Evolutionary conservation across 2,888 invertebrate genomes (phyloP), one percentile per base, ranked within the genome.

Genomic region (Drosophila buzzatii): DNA sequence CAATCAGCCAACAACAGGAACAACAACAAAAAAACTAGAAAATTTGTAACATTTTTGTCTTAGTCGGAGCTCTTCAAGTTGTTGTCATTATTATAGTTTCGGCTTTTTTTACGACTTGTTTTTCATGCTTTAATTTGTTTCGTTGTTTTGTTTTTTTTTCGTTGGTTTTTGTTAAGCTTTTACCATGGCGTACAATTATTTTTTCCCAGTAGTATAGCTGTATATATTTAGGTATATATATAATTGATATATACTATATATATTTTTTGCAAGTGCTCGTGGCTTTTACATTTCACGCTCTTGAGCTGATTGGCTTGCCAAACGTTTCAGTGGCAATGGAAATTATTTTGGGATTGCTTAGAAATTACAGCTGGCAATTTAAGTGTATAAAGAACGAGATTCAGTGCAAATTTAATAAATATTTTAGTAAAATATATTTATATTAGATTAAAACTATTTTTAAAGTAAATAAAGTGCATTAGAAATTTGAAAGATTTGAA

Each of bases 1-100:
- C 90, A 85, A 85, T 82, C 74, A 76, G 45, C 70, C 65, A 58
- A 42, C 67, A 65, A 62, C 61, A 61, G 42, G 63, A 58, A 42
- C 67, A 65, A 62, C 61, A 61, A 45, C 49, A 60, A 56, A 66
- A 67, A 18, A 69, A 68, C 78, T 75, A 89, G 77, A 87, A 89
- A 90, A 87, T 89, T 88, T 89, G 90, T 85, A 82, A 89, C 76
- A 85, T 87, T 89, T 85, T 85, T 81, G 73, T 73, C 70, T 71
- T 71, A 75, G 76, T 76, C 61, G 70, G 53, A 57, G 66, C 73
- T 79, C 79, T 70, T 75, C 62, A 67, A 55, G 62, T 69, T 67
- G 55, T 53, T 70, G 69, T 70, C 72, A 56, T 76, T 73, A 62
- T 82, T 81, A 62, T 60, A 62, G 78, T 75, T 78, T 84, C 27